Base-by-base conservation (phyloP, 2,888 invertebrate genomes). In the Melanotus villosus region DNA sequence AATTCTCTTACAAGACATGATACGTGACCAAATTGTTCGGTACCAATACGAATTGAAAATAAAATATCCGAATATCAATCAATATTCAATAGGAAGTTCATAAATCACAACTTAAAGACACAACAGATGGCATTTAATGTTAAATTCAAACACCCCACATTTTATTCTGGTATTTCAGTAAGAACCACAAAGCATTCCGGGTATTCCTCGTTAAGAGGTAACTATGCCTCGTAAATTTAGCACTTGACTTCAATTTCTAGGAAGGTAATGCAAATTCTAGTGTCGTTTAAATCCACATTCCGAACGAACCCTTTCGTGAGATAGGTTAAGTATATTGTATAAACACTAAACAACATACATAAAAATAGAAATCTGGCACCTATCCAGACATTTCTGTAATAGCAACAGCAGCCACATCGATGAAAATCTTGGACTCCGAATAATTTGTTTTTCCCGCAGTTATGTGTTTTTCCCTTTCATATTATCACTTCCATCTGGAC, bases 241-340 rank as follows among this genome's bases (percentile, higher is more conserved):
- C 41, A 18, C 41, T 41, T 41, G 41, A 41, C 16, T 16, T 41
- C 16, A 41, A 41, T 16, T 12, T 14, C 41, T 4, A 7, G 14
- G 41, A 41, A 12, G 18, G 18, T 14, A 41, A 41, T 41, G 18
- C 18, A 16, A 41, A 18, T 7, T 14, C 18, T 7, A 41, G 14
- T 7, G 38, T 38, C 23, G 9, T 23, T 47, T 23, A 12, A 21
- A 47, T 23, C 47, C 23, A 23, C 47, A 47, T 47, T 47, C 23
- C 23, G 47, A 47, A 47, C n/a, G 19, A 47, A 23, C 9, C 18
- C 23, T 47, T 47, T n/a, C 23, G 47, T 47, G 47, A 47, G 47
- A 47, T 47, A 47, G 47, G 47, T 47, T 47, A 47, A 47, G 47
- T 47, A 9, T 47, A 47, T 21, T 47, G 47, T 47, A 18, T 23